Base-by-base conservation (phyloP, 2,888 invertebrate species). In the Neoascia interrupta region DNA sequence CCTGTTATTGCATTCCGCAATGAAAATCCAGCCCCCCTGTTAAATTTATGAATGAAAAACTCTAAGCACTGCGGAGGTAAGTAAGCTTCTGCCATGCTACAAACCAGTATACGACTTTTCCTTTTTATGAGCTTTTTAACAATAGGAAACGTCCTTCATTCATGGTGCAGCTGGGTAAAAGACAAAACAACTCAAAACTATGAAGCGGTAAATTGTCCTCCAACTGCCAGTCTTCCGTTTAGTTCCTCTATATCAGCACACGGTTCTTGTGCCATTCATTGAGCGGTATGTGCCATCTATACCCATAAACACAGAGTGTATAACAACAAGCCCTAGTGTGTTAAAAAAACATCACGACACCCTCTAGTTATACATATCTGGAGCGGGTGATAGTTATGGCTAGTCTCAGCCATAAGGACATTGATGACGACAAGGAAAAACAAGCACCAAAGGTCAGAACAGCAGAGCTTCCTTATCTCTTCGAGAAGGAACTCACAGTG, bases 401-500 rank as follows among this genome's bases (percentile, higher is more conserved):
- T 6, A 3, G 13, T 15, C 26, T 34, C 15, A 54, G 11, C 15
- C 60, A 37, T 28, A 41, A 26, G 13, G 45, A 60, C 28, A 16
- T 43, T 23, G 70, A 51, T n/a, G 39, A 39, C 8, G 15, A 39
- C 5, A 11, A 37, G 28, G 10, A 31, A 15, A 31, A 8, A 3
- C 19, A 26, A 58, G 8, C 34, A 26, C 15, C 23, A 64, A 76
- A 70, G 64, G 58, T 70, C 64, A 64, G 39, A 64, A 36, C 21
- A 21, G n/a, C n/a, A n/a, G 58, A 79, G 10, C 45, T 87, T 81
- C 85, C 86, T 6, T 88, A 87, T 82, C 83, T 83, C n/a, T 86
- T 88, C 60, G 87, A 87, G 69, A 87, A 88, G 82, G 87, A 88
- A 68, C 53, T 88, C 1, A 86, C 87, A 41, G 82, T 84, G 15